Base-by-base conservation (phyloP, 1,140 invertebrate genomes). In the Popillia japonica region DNA sequence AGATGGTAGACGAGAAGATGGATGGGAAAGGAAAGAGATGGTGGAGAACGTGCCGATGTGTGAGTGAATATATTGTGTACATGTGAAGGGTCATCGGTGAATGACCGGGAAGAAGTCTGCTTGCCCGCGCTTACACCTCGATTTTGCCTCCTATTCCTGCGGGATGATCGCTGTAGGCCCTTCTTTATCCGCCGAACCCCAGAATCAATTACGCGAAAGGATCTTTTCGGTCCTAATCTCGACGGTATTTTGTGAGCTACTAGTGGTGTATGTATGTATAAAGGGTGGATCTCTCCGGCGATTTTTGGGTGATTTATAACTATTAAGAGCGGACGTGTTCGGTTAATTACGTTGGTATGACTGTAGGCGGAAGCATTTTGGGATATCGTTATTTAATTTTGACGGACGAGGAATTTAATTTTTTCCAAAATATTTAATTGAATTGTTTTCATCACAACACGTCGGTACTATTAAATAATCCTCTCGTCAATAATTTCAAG, bases 21-120 rank as follows among this genome's bases (percentile, higher is more conserved):
- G 48, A 14, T 17, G 14, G 48, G 27, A 34, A 17, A 3, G 48
- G 6, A 55, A 55, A 55, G 17, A 17, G 48, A 68, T 9, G 61
- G 61, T 22, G 22, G 22, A 22, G 3, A 7, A 22, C 11, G 8
- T 17, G 11, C 27, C 3, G 20, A 20, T 68, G 61, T 23, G 59
- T 23, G 59, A 9, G 61, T 27, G 61, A 22, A 68, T 55, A 55
- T 55, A 14, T 55, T 55, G 48, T 55, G 75, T 76, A 48, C 42
- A 34, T 76, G 48, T 76, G 76, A 72, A 78, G 77, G 77, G 77
- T 78, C 77, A 78, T 78, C 77, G 77, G 77, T 78, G 77, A 78
- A 78, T 74, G 77, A 78, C 77, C 77, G 73, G 72, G 17, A 68
- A 78, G 61, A 68, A 68, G 61, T 68, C 27, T 68, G 77, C 20